These are phyloP conservation scores for Plumapathes pennacea DNA, from an alignment of 92 coral and sea anemone species.

Conservation along the genomic window DNA sequence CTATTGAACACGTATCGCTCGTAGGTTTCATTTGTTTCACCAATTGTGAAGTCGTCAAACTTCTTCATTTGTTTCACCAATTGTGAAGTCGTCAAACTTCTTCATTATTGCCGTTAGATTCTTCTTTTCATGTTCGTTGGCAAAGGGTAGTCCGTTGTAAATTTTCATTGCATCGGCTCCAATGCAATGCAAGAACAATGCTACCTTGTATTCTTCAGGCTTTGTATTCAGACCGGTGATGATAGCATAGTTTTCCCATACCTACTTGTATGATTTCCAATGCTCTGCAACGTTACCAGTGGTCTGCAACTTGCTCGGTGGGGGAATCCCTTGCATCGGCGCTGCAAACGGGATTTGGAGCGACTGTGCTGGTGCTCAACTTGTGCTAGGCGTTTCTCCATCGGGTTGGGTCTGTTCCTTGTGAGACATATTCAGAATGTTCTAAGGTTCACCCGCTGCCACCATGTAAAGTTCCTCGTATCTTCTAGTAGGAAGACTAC, in stretches of 20 bases:
- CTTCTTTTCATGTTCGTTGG: constrained; percentile 1
- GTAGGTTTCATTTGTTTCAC: constrained; percentile 57
- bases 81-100: constrained; percentile 34
- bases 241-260: constrained; percentile 32
- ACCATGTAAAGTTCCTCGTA: too few species aligned
- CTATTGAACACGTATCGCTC: constrained; percentile 31
- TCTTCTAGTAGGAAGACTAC: too few species aligned
- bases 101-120: not conserved
- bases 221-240: constrained; percentile 30
- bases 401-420: too few species aligned
- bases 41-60: too few species aligned
- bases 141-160: constrained; percentile 38
- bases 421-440: too few species aligned
- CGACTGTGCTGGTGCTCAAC: too few species aligned
- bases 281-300: constrained; percentile 27
- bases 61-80: constrained; percentile 13
- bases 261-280: constrained; percentile 44
- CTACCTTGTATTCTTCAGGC: constrained; percentile 39
- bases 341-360: too few species aligned
- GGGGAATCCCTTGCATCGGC: too few species aligned
- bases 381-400: too few species aligned
- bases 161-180: constrained; percentile 46
- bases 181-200: constrained; percentile 47
- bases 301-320: constrained; percentile 19
- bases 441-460: too few species aligned